A percentile compares a stretch with the other conserved stretches of the same genome.
Evolutionary conservation across 2,888 invertebrate genomes (phyloP).

Genomic region (Dasysyrphus tricinctus): DNA sequence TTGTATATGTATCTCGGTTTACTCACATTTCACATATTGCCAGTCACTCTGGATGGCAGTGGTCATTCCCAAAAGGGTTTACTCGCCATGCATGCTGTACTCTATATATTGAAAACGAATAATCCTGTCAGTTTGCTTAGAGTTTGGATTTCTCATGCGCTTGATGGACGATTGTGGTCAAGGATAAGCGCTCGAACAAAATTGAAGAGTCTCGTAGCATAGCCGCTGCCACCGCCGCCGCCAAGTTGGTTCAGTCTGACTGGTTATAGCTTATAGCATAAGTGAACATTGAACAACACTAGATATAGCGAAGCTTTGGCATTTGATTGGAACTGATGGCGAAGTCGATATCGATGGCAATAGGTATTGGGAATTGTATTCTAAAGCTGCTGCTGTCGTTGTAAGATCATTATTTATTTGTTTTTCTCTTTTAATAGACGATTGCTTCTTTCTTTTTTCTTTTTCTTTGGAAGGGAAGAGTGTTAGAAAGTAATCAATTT

Average conservation of each 20-base stretch:
- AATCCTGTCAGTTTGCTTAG: conserved; percentile 74
- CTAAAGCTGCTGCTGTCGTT: conserved; percentile 47
- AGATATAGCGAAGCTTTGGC: conserved; percentile 48
- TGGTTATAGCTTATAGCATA: conserved; percentile 27
- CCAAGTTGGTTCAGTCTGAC: background rate
- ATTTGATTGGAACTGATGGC: conserved; percentile 70
- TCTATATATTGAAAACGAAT: conserved; percentile 58
- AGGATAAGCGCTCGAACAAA: conserved; percentile 69
- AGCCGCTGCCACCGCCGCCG: background rate
- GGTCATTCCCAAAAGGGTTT: conserved; percentile 52
- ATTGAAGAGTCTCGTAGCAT: conserved; percentile 43
- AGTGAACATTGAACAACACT: conserved; percentile 49
- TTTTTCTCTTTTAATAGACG: conserved; percentile 5
- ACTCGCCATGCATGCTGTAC: conserved; percentile 2
- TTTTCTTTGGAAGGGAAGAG: background rate
- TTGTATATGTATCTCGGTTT: conserved; percentile 62
- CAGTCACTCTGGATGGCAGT: conserved; percentile 34
- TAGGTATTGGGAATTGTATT: conserved; percentile 53
- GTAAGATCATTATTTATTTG: conserved; percentile 73
- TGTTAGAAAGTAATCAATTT: conserved; percentile 12
- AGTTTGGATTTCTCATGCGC: conserved; percentile 69
- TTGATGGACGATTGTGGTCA: conserved; percentile 74
- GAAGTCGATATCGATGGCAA: background rate
- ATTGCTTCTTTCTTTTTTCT: background rate
- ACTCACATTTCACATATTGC: conserved; percentile 47